phyloP scores from a whole-genome alignment of 2,797 vertebrate genomes.

The Xenops minutus region DNA sequence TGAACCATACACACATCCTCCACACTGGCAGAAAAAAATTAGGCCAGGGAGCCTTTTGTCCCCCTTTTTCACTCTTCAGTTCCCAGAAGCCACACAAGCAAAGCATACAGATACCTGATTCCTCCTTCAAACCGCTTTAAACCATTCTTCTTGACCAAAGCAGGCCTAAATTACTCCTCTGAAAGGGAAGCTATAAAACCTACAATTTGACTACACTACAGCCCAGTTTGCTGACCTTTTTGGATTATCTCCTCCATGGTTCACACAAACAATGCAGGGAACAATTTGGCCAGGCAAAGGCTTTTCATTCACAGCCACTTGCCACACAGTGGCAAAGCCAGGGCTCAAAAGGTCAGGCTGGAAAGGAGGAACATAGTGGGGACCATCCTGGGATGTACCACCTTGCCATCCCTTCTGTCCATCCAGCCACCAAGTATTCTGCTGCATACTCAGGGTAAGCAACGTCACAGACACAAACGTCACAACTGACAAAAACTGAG shows the following conservation, averaged over 20 bases:
- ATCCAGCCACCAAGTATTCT: neutral
- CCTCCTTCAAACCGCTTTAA: neutral
- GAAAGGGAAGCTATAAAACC: neutral
- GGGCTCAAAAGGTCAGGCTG: neutral
- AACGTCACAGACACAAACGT: neutral
- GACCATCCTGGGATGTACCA: rapidly evolving
- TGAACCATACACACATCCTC: neutral
- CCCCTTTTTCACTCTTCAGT: neutral
- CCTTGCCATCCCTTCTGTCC: neutral
- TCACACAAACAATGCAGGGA: rapidly evolving
- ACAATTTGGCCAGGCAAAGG: neutral
- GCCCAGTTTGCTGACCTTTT: neutral
- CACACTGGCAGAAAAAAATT: neutral
- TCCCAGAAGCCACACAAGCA: neutral
- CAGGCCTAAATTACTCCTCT: neutral
- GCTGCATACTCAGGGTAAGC: neutral
- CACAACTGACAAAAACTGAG: neutral
- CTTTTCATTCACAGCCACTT: neutral
- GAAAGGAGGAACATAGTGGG: neutral
- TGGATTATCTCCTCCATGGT: neutral
- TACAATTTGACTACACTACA: neutral
- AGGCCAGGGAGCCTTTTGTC: neutral
- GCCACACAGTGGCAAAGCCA: neutral
- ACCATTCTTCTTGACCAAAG: neutral
- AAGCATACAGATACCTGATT: neutral